Base-by-base conservation (phyloP, 1,140 invertebrate species). In the Ephestia elutella region DNA sequence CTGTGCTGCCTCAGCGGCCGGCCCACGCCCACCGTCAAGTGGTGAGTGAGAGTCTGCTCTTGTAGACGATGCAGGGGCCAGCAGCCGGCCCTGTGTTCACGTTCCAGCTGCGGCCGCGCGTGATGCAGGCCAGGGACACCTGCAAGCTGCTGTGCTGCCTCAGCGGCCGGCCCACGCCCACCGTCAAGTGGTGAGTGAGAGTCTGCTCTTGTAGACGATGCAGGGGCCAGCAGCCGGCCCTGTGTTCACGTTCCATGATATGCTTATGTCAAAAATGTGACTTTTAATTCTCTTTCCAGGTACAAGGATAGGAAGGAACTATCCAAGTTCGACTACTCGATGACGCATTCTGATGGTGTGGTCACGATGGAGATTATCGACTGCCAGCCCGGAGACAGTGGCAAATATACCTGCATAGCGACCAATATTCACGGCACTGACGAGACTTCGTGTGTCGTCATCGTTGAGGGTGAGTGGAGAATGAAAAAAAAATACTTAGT, bases 121-220 rank as follows among this genome's bases (percentile, higher is more conserved):
- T 99, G 59, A 99, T 99, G 91, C 98, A 99, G 89, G 95, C 97
- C 70, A 91, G 95, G 51, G 94, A 97, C 76, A 96, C 95, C 49
- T 97, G 96, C 89, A 99, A 99, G 90, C 91, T 99, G n/a, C 92
- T 99, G 2, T 99, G 98, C 86, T 99, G 98, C 80, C 91, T 99
- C 11, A 94, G 94, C 69, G 98, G 97, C 54, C 97, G 96, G 82
- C 99, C 99, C 65, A 91, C 94, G 61, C 98, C 98, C 0, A 95
- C 96, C 18, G 97, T 90, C 68, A 90, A 90, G 68, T 90, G 89
- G 87, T 89, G 9, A 71, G 73, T 63, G 13, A 32, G 30, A 8
- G 30, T 11, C 4, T 3, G 18, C 30, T 30, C 4, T 28, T n/a
- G 11, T 11, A 53, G 7, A 49, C 32, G 8, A n/a, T n/a, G 95